These are phyloP conservation scores for Cantharis rufa DNA, from an alignment of 2,888 invertebrate genomes.

Conservation along the genomic window DNA sequence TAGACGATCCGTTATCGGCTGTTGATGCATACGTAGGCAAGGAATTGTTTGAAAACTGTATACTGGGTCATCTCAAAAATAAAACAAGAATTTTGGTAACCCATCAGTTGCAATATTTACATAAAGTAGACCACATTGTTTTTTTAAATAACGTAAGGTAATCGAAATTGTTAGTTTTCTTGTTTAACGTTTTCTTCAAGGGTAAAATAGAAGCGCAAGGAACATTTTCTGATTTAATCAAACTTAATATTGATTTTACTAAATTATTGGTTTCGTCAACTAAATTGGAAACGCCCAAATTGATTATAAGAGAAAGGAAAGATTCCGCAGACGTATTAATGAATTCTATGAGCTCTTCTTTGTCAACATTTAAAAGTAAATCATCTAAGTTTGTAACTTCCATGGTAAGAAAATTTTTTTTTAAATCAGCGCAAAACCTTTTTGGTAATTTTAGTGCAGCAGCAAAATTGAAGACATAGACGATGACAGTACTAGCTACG, in stretches of 20 bases:
- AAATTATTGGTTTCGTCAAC: constrained; percentile 50
- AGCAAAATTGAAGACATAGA: background rate
- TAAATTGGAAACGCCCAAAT: constrained; percentile 31
- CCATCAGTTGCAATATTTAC: constrained; percentile 71
- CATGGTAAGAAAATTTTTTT: background rate
- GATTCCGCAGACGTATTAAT: background rate
- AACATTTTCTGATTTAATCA: constrained; percentile 62
- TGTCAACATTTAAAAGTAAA: background rate
- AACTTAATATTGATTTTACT: constrained; percentile 65
- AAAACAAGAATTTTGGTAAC: constrained; percentile 72
- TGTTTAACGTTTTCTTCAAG: constrained; percentile 45
- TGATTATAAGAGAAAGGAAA: background rate
- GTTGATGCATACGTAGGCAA: constrained; percentile 80
- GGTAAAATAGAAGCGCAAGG: constrained; percentile 64
- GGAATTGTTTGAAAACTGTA: constrained; percentile 76
- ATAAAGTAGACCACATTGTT: constrained; percentile 60
- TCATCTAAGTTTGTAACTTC: background rate
- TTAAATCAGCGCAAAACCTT: background rate
- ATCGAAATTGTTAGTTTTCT: background rate
- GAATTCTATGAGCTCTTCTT: background rate
- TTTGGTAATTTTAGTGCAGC: background rate
- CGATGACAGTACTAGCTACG: background rate
- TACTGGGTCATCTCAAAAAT: constrained; percentile 59
- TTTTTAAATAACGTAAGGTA: constrained; percentile 56
- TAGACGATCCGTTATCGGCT: constrained; percentile 81